These are phyloP conservation scores for Ploceus nigricollis DNA, from an alignment of 2,113 vertebrate genomes.

Conservation along the genomic window DNA sequence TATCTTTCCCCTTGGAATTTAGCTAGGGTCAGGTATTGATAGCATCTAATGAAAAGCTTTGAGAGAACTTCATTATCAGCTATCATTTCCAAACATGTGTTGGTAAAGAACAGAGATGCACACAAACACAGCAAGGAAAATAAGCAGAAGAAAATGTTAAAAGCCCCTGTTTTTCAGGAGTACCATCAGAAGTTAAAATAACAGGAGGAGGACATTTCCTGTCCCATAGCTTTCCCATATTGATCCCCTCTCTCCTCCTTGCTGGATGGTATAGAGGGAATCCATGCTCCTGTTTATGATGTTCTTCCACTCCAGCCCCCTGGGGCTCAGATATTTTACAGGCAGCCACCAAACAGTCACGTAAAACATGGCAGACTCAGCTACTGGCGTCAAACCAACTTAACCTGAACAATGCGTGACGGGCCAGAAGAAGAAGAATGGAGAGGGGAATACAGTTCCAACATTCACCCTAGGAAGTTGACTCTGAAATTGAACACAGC, in stretches of 20 bases:
- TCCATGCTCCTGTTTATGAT: background rate
- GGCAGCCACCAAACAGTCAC: background rate
- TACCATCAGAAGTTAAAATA: background rate
- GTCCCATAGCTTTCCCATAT: accelerated
- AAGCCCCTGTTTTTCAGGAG: background rate
- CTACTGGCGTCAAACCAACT: background rate
- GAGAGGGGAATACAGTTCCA: background rate
- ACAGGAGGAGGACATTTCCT: accelerated
- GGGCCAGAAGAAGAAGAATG: background rate
- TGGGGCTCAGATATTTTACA: background rate
- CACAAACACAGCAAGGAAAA: background rate
- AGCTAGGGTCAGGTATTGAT: background rate
- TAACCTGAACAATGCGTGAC: background rate
- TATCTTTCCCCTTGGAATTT: background rate
- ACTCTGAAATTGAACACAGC: background rate
- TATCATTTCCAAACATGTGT: background rate
- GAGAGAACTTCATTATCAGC: background rate
- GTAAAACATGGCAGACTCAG: background rate
- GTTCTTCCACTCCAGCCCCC: background rate
- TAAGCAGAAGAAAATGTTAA: background rate
- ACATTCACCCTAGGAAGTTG: background rate
- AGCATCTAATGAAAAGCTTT: background rate
- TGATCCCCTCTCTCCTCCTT: background rate
- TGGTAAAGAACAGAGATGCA: background rate
- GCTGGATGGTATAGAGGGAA: background rate